phyloP scores from a whole-genome alignment of 2,888 invertebrate species.

The Ryuthela nishihirai region DNA sequence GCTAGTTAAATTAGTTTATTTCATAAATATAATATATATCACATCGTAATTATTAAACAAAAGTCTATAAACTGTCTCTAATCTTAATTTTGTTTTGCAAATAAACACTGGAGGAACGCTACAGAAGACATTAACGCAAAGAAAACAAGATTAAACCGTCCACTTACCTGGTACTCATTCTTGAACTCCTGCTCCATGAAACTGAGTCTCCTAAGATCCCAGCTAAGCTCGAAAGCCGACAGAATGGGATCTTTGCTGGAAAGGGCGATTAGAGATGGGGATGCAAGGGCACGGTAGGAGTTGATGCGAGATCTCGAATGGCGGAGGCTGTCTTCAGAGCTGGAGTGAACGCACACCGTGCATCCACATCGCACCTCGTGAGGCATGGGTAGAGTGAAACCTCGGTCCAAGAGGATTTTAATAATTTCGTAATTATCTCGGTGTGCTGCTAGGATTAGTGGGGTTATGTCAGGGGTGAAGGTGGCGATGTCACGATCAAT shows the following conservation, averaged over 20 bases:
- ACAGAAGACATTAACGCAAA: background rate
- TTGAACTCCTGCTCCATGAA: constrained; percentile 58
- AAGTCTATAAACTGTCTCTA: too few species aligned
- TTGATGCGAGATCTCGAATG: constrained; percentile 86
- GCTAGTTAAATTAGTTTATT: too few species aligned
- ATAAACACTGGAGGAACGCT: background rate
- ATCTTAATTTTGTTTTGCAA: too few species aligned
- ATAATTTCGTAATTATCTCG: constrained; percentile 61
- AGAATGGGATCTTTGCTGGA: constrained; percentile 89
- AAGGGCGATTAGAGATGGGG: constrained; percentile 88
- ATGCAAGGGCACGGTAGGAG: constrained; percentile 85
- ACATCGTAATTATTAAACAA: too few species aligned
- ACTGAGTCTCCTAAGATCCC: constrained; percentile 54
- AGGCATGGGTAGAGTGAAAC: constrained; percentile 31
- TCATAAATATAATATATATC: too few species aligned
- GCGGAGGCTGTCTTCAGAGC: constrained; percentile 60
- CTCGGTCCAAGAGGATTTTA: constrained; percentile 81
- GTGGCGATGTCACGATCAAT: constrained; percentile 54
- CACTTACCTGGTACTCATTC: constrained; percentile 53
- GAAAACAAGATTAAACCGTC: background rate
- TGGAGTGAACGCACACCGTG: constrained; percentile 67
- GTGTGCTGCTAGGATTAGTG: constrained; percentile 60
- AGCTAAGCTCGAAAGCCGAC: constrained; percentile 84
- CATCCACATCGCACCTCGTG: constrained; percentile 68
- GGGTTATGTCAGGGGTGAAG: constrained; percentile 91